Percentiles rank a stretch among this genome's conserved stretches.
Evolutionary conservation across 2,797 vertebrate genomes (phyloP).

Genomic region (Toxotes lorentzi): DNA sequence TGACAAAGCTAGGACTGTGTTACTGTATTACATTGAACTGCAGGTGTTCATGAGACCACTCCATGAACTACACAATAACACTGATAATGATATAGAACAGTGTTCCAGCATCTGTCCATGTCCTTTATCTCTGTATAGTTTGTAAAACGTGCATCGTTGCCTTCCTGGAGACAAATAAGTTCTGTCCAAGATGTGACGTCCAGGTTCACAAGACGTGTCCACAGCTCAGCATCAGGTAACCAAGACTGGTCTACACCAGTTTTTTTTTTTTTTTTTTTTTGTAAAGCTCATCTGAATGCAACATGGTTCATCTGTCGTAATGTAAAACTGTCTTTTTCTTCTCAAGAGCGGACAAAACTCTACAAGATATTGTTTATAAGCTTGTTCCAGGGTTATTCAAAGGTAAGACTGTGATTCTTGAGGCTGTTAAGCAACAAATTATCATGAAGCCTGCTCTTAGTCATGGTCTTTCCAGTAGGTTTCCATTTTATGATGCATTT

Average conservation of each 20-base stretch:
- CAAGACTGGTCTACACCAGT: background rate
- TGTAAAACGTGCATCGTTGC: constrained; percentile 96
- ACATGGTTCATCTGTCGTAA: background rate
- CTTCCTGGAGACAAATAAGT: constrained; percentile 96
- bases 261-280: no score
- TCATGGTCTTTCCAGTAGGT: background rate
- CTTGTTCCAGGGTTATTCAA: constrained; percentile 98
- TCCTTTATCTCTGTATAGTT: constrained; percentile 77
- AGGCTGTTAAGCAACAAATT: background rate
- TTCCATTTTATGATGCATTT: background rate
- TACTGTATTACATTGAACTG: background rate
- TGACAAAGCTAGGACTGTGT: background rate
- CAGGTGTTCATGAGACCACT: background rate
- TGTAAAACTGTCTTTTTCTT: background rate
- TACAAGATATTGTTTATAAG: constrained; percentile 99
- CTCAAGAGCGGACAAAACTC: constrained; percentile 97
- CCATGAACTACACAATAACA: background rate
- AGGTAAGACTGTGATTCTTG: constrained; percentile 84
- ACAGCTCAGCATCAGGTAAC: constrained; percentile 93
- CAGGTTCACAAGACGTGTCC: constrained; percentile 96
- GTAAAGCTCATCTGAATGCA: background rate
- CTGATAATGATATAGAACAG: background rate
- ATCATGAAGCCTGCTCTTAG: fast-evolving
- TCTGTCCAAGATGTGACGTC: constrained; percentile 94
- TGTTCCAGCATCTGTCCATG: background rate